phyloP scores from a whole-genome alignment of 1,140 invertebrate genomes.

The Trachymyrmex septentrionalis region DNA sequence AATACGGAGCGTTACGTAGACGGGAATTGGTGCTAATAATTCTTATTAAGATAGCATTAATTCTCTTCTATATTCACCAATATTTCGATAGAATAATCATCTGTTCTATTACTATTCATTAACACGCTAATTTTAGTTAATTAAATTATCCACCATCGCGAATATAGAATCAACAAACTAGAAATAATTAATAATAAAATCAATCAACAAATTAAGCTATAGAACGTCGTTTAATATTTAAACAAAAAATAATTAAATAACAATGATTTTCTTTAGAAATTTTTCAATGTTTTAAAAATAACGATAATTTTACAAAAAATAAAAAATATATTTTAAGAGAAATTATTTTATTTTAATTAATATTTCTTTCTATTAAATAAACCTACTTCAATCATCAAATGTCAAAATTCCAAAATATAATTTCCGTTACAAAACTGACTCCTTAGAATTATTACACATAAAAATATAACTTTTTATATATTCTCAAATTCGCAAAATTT shows the following conservation, averaged over 20 bases:
- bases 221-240: neutral
- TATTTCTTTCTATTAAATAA: neutral
- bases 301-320: neutral
- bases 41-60: neutral
- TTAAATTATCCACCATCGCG: neutral
- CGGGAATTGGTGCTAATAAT: slow-evolving; percentile 9
- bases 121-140: neutral
- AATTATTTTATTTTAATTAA: slow-evolving; percentile 21
- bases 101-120: neutral
- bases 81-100: neutral
- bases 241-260: neutral
- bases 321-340: neutral
- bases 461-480: neutral
- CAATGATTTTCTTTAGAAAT: neutral
- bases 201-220: neutral
- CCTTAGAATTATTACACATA: neutral
- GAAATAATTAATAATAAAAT: neutral
- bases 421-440: neutral
- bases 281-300: neutral
- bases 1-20: neutral
- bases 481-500: neutral
- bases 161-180: neutral
- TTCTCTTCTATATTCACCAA: neutral
- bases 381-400: neutral
- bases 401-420: slow-evolving; percentile 7